These are phyloP conservation scores for Calliopsis andreniformis DNA, from an alignment of 1,140 invertebrate genomes.

Conservation along the genomic window DNA sequence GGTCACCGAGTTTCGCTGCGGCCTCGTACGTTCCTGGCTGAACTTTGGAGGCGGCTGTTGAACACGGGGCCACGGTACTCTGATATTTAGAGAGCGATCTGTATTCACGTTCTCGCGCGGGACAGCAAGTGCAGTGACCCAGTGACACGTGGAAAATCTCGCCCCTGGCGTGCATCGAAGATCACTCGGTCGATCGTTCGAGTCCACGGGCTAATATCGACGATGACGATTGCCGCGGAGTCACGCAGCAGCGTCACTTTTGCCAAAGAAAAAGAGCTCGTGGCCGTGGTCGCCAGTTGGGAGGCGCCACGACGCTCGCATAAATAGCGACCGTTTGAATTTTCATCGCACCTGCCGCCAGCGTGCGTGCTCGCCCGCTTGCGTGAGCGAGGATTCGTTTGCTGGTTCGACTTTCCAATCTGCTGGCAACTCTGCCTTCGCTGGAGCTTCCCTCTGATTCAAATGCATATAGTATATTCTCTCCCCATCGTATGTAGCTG, in stretches of 20 bases:
- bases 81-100: constrained; percentile 58
- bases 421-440: not conserved
- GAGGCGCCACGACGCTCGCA: not conserved
- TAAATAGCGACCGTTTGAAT: constrained; percentile 11
- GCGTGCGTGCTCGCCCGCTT: not conserved
- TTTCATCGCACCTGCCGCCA: not conserved
- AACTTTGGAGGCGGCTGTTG: constrained; percentile 23
- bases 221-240: constrained; percentile 9
- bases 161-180: not conserved
- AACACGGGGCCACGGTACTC: constrained; percentile 35
- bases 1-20: not conserved
- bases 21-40: constrained; percentile 24
- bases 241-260: not conserved
- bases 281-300: not conserved
- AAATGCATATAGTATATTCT: not conserved
- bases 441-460: not conserved
- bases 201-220: constrained; percentile 26
- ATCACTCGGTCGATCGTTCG: not conserved
- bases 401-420: constrained; percentile 12
- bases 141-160: constrained; percentile 59
- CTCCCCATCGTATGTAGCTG: not conserved
- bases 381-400: not conserved
- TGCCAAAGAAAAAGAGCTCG: constrained; percentile 10
- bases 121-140: constrained; percentile 45
- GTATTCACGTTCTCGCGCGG: constrained; percentile 47